Base-by-base conservation (phyloP, 2,113 vertebrate genomes). In the Upupa epops region DNA sequence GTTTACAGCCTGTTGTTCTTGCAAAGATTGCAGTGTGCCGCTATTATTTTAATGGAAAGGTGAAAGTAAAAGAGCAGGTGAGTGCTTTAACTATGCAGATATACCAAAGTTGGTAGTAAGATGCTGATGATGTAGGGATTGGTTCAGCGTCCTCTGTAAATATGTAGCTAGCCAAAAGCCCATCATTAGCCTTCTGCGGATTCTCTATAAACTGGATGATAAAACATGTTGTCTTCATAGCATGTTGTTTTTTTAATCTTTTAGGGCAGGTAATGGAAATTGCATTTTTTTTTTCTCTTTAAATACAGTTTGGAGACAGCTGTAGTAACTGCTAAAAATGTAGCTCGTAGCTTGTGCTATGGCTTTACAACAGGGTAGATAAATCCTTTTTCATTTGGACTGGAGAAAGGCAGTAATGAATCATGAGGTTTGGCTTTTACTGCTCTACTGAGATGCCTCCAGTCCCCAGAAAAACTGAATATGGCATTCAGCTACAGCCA, bases 1-100 rank as follows among this genome's bases (percentile, higher is more conserved):
- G 81, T 94, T 93, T 94, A n/a, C 66, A 94, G 86, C 32, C 68
- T 82, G 42, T 91, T 89, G 80, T 92, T 95, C 83, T 92, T 87
- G 55, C 63, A 79, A 95, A 95, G 80, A 82, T 65, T 93, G 66
- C 84, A 74, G 51, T 37, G 15, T 84, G 65, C 29, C 72, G 74
- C 78, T 82, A 92, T 92, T 95, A 93, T 94, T 96, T 93, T 88
- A 95, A 84, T 92, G 90, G 80, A 89, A 95, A 95, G 88, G 75
- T 92, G 86, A 95, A 94, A 95, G 34, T 37, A 72, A 70, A 90
- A 93, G 42, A 82, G 83, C 63, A 84, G 63, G 69, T 42, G 91
- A 94, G 52, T 74, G 83, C 61, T 91, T 81, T 89, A 87, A 55
- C 80, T 69, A 51, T 64, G 26, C 26, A 79, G 48, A 70, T 70